These are phyloP conservation scores for Calypte anna DNA, from an alignment of 2,113 vertebrate species.

Conservation along the genomic window DNA sequence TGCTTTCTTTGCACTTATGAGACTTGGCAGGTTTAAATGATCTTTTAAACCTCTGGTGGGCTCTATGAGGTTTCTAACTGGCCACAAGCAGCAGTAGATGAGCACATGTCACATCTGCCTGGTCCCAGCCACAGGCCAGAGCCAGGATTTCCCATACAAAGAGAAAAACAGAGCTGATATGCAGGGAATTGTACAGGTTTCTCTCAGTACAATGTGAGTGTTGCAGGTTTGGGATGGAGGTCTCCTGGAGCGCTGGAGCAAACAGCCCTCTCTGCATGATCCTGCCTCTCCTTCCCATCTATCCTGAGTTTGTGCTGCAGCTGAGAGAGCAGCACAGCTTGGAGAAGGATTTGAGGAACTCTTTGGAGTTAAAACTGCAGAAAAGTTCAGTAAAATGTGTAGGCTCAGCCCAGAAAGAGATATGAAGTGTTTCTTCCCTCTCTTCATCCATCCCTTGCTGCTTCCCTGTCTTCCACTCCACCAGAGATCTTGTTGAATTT, in stretches of 20 bases:
- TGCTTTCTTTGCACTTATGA: constrained; percentile 52
- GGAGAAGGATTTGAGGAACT: not conserved
- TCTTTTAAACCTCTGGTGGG: constrained; percentile 36
- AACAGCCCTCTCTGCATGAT: not conserved
- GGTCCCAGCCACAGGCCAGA: not conserved
- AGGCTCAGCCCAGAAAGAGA: not conserved
- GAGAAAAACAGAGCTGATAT: not conserved
- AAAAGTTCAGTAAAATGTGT: not conserved
- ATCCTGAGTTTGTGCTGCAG: rapidly evolving
- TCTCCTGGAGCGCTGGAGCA: not conserved
- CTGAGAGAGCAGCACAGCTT: not conserved
- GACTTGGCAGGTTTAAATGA: constrained; percentile 60
- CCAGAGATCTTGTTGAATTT: not conserved
- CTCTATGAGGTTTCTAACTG: constrained; percentile 30
- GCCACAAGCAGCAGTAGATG: not conserved
- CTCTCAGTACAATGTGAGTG: constrained; percentile 70
- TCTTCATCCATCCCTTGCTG: not conserved
- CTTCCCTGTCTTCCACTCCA: not conserved
- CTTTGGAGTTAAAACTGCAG: not conserved
- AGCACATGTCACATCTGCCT: not conserved
- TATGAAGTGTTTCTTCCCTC: not conserved
- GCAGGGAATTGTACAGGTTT: constrained; percentile 56
- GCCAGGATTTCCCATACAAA: constrained; percentile 30
- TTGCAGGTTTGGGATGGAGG: not conserved
- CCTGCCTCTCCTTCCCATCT: not conserved